phyloP scores from a whole-genome alignment of 2,113 vertebrate species.

The Sturnira hondurensis region DNA sequence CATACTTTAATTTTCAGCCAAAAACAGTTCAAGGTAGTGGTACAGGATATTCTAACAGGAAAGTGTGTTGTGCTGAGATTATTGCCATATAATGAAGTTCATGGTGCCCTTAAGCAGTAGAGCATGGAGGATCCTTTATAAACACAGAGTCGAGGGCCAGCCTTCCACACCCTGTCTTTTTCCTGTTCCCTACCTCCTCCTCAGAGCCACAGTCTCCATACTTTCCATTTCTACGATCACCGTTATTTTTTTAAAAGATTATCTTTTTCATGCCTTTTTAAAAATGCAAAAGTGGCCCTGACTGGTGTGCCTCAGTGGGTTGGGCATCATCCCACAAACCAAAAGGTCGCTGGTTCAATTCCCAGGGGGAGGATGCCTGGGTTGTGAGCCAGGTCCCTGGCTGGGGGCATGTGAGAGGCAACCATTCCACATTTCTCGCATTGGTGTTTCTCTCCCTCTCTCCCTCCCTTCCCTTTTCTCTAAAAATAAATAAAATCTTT shows the following conservation, averaged over 20 bases:
- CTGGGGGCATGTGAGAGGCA: too few species aligned
- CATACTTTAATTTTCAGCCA: conserved; percentile 33
- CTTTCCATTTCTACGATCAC: conserved; percentile 48
- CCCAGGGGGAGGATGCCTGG: too few species aligned
- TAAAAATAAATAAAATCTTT: not conserved
- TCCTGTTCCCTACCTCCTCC: not conserved
- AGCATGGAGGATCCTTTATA: not conserved
- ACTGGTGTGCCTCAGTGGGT: too few species aligned
- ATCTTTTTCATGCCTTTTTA: not conserved
- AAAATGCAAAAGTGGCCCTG: too few species aligned
- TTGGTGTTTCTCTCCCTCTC: too few species aligned
- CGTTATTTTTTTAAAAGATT: not conserved
- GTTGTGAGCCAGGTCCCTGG: too few species aligned
- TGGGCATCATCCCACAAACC: too few species aligned
- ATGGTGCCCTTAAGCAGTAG: not conserved
- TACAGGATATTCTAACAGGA: conserved; percentile 21
- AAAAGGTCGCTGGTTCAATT: too few species aligned
- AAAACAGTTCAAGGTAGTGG: conserved; percentile 5
- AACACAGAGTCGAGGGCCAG: not conserved
- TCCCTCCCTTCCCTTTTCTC: too few species aligned
- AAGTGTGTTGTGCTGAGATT: conserved; percentile 22
- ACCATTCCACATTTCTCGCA: too few species aligned
- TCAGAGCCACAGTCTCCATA: conserved; percentile 11
- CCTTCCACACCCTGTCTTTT: not conserved
- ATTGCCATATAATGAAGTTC: conserved; percentile 4